Base-by-base conservation (phyloP, 92 coral and sea anemone species). In the Parazoanthus atlanticus region DNA sequence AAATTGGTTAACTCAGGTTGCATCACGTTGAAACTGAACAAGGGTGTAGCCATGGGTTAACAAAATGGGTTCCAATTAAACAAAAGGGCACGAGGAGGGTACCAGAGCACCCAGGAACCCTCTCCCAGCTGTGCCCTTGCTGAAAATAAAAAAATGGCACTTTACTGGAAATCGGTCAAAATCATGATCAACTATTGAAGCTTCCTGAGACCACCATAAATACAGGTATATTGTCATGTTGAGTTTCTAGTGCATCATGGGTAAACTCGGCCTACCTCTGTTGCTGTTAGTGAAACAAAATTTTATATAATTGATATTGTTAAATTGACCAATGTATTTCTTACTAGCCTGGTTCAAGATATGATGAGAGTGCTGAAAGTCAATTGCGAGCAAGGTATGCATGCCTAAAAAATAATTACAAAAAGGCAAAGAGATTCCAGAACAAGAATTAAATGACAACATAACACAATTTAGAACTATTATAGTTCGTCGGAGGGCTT, bases 401-500 rank as follows among this genome's bases (percentile, higher is more conserved):
- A 21, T 43, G 52, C 65, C 40, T 33, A 29, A 41, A 70, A 83
- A 13, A 23, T 17, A 16, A 29, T 52, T 75, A 41, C 49, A 71
- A 70, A 69, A 72, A 69, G 87, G 65, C 87, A 84, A 23, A 71
- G 87, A 56, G 74, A 29, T 16, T 84, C 61, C 87, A n/a, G 15
- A 7, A 12, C 65, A 69, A 69, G 41, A 67, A 71, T 5, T 67
- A 36, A n/a, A n/a, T 3, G 61, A 7, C 10, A 43, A 43, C 49
- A 69, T 70, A 33, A n/a, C 52, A 32, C 28, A 32, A 26, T 66
- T 82, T 47, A 49, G 78, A 71, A 28, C 2, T 28, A 3, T 41
- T 84, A 84, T 6, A 84, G 78, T 84, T 84, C 87, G 16, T 84
- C 87, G 19, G 69, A 15, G 23, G 77, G 87, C 67, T 84, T 69